Base-by-base conservation (phyloP, 2,113 vertebrate genomes). In the Circaetus gallicus region DNA sequence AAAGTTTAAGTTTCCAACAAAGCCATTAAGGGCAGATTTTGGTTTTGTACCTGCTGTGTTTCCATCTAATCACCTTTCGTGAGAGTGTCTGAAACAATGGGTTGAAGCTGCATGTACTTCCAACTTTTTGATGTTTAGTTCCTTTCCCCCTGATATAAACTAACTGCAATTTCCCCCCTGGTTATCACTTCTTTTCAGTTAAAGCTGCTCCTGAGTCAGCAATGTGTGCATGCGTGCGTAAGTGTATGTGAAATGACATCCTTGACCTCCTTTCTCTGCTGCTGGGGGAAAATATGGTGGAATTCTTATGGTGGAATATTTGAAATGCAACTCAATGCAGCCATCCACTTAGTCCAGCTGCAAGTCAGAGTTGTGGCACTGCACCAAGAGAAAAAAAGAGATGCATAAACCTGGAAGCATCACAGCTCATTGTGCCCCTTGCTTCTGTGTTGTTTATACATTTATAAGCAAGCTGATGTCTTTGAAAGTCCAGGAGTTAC, bases 11-110 rank as follows among this genome's bases (percentile, higher is more conserved):
- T 94, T 96, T 83, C 61, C 42, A 92, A 65, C 69, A 86, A 58
- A 87, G 59, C 32, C 67, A 81, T 62, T 93, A 91, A 97, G 34
- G 28, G 58, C 49, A 91, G 45, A 50, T 82, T 95, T 93, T 96
- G 84, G 82, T 95, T 96, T 96, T 26, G 69, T 74, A 95, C 61
- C 73, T 93, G 77, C 49, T 91, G 49, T 93, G 77, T 85, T 95
- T 89, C 77, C 69, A 53, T 50, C 61, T 95, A 91, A 94, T 88
- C 59, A 66, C 42, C n/a, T 91, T 93, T 92, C 6, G 8, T 89
- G 53, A 83, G 32, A 65, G 19, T 26, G 42, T 85, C 65, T 90
- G 65, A 91, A 96, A 97, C 94, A 95, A 94, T 79, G 56, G 70
- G 45, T 63, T 93, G 70, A 87, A 90, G 59, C 25, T 79, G 38